Evolutionary conservation across 2,113 vertebrate genomes (phyloP).

Genomic region (Gallinago media): DNA sequence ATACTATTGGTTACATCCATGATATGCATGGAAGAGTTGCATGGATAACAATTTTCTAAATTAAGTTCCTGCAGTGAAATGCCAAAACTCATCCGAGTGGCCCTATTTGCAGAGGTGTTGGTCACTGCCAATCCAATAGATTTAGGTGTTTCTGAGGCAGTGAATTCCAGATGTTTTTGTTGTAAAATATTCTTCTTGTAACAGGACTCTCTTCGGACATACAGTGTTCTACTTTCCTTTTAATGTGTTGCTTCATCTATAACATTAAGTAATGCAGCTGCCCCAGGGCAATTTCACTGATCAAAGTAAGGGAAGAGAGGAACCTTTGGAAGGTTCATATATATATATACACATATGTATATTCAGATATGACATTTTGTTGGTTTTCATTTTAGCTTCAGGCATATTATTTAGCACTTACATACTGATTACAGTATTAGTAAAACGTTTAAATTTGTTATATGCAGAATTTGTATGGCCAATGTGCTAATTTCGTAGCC

Average conservation of each 20-base stretch:
- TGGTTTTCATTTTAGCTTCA: slow-evolving; percentile 17
- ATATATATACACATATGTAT: not conserved
- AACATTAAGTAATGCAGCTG: not conserved
- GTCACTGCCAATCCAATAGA: not conserved
- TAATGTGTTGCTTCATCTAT: not conserved
- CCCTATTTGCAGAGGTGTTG: not conserved
- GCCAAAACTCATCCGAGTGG: not conserved
- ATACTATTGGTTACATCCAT: not conserved
- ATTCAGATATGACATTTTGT: not conserved
- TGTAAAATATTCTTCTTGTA: not conserved
- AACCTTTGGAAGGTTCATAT: not conserved
- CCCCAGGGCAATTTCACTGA: not conserved
- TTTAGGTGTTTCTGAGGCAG: not conserved
- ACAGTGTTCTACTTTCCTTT: not conserved
- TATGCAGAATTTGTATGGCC: not conserved
- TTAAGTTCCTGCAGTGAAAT: not conserved
- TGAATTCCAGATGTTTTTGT: not conserved
- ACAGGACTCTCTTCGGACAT: not conserved
- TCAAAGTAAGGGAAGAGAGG: not conserved
- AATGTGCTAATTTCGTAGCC: not conserved
- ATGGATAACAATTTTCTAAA: not conserved
- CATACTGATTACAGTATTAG: not conserved
- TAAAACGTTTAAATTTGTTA: not conserved
- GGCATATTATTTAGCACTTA: not conserved
- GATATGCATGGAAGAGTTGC: fast-evolving